Evolutionary conservation across 2,888 invertebrate species (phyloP), one percentile per base, ranked within the genome.

Genomic region (Epirrhoe tristata): DNA sequence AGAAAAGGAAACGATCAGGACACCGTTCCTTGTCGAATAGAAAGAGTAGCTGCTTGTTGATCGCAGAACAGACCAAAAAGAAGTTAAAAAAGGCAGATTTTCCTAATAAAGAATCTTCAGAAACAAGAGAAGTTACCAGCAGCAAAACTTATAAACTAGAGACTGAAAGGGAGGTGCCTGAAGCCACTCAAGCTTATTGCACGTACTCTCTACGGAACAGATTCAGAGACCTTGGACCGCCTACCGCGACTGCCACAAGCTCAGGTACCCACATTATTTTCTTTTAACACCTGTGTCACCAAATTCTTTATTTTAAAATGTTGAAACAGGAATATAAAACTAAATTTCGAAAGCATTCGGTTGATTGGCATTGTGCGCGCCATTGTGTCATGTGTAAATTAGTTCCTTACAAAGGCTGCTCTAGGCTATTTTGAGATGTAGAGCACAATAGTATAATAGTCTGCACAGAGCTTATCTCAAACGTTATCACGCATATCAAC

Each of bases 1-100:
- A 91, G 76, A 93, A 93, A 78, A 86, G 93, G 77, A 93, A 93
- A 77, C 88, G 93, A 58, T 91, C 93, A 16, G 79, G 83, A 58
- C 89, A 91, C 79, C 88, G 88, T 63, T 90, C 93, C 16, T 74
- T 90, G 53, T 89, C 91, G n/a, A 84, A 80, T 72, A 88, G 87
- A 74, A 91, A 89, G 74, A 90, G 85, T 77, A 86, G 82, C 80
- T 86, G 76, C 75, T 77, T 87, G 72, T 78, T 91, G 63, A 85
- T 88, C 75, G 74, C 86, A 71, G 91, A 90, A 66, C 87, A 88
- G 76, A 87, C 84, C 76, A 84, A 88, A 77, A 90, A 93, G 84
- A 92, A 89, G 84, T 90, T 93, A 17, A 67, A 67, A 84, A 95
- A 94, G 91, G 93, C 94, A 91, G 94, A 94, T 84, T 74, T 85